These are phyloP conservation scores for Panorpa germanica DNA, from an alignment of 2,888 invertebrate genomes.

Conservation along the genomic window DNA sequence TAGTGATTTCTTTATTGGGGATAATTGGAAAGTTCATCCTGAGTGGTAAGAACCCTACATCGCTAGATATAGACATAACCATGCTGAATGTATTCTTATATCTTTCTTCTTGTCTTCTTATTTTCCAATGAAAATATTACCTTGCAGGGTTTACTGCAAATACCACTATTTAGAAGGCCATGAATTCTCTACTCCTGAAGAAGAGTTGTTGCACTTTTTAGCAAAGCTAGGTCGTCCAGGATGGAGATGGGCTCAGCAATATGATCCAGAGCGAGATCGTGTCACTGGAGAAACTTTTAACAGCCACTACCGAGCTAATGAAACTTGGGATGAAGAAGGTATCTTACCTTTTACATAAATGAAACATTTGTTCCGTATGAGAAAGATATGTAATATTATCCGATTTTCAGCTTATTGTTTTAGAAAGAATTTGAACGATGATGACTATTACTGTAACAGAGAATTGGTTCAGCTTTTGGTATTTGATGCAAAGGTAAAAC, in stretches of 20 bases:
- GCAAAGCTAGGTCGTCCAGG: slow-evolving; percentile 35
- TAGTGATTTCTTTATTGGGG: slow-evolving; percentile 51
- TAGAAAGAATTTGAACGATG: slow-evolving; percentile 35
- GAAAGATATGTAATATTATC: no score
- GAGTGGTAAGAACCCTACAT: slow-evolving; percentile 43
- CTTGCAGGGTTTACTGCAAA: slow-evolving; percentile 63
- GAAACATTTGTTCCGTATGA: not conserved
- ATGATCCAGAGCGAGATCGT: slow-evolving; percentile 22
- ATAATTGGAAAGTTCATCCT: slow-evolving; percentile 64
- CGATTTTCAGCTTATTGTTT: slow-evolving; percentile 40
- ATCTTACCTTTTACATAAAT: slow-evolving; percentile 2
- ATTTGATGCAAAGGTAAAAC: slow-evolving; percentile 68
- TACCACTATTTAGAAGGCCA: slow-evolving; percentile 68
- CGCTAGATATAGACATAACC: not conserved
- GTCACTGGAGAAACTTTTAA: slow-evolving; percentile 6
- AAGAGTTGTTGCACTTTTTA: slow-evolving; percentile 57
- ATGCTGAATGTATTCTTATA: no score
- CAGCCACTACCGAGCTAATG: slow-evolving; percentile 7
- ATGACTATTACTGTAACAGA: slow-evolving; percentile 68
- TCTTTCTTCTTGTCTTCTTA: not conserved
- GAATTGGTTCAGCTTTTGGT: slow-evolving; percentile 69
- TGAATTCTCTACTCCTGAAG: slow-evolving; percentile 51
- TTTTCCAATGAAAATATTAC: slow-evolving; percentile 1
- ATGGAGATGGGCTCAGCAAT: slow-evolving; percentile 46
- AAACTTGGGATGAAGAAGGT: slow-evolving; percentile 11